These are phyloP conservation scores for Eudasyphora cyanicolor DNA, from an alignment of 2,888 invertebrate genomes.

Conservation along the genomic window DNA sequence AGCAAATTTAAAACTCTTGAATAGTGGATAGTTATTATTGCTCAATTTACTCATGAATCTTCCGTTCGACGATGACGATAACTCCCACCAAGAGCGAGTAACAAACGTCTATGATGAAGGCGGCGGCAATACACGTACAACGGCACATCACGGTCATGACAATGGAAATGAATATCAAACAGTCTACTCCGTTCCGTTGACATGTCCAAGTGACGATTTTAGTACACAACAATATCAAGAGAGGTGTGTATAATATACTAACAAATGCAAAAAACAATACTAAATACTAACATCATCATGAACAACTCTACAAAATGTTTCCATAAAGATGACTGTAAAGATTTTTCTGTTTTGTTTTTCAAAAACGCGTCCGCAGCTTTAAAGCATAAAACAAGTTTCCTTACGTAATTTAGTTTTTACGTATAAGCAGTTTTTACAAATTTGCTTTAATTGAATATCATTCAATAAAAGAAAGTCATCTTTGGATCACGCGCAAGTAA, in stretches of 20 bases:
- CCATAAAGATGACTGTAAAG: background rate
- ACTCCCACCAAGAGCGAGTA: slow-evolving; percentile 23
- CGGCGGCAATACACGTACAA: slow-evolving; percentile 24
- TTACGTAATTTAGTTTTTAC: slow-evolving; percentile 12
- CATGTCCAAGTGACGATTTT: slow-evolving; percentile 37
- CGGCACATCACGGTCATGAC: slow-evolving; percentile 19
- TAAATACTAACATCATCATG: background rate
- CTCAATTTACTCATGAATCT: slow-evolving; percentile 43
- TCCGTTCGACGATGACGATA: slow-evolving; percentile 9
- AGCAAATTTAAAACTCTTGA: slow-evolving; percentile 23
- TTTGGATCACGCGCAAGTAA: background rate
- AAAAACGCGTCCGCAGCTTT: background rate
- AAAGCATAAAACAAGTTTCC: background rate
- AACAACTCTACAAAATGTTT: background rate
- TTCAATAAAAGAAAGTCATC: background rate
- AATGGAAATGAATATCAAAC: slow-evolving; percentile 50
- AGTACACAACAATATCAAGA: background rate
- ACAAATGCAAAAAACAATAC: background rate
- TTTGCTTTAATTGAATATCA: background rate
- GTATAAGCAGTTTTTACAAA: background rate
- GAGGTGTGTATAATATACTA: slow-evolving; percentile 28
- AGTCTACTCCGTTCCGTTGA: slow-evolving; percentile 67
- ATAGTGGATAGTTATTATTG: no score
- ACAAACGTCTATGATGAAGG: slow-evolving; percentile 6
- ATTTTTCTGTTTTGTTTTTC: background rate